Percentiles rank a stretch among this genome's conserved stretches.
Evolutionary conservation across 2,797 vertebrate genomes (phyloP).

Genomic region (Morus bassanus): DNA sequence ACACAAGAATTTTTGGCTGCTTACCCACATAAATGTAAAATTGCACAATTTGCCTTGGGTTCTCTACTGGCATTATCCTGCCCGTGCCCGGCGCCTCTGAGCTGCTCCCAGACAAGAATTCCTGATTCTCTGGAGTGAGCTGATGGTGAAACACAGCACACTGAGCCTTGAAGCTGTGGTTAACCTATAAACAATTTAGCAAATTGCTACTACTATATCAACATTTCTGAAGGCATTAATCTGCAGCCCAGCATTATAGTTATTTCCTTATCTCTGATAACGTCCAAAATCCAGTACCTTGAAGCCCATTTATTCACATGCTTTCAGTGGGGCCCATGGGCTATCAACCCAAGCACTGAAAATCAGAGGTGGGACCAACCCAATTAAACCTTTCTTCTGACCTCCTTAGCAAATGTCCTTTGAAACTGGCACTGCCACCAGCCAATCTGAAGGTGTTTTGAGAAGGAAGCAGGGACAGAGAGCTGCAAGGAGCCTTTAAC

Average conservation of each 20-base stretch:
- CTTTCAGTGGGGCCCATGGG: not conserved
- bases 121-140: not conserved
- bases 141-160: not conserved
- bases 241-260: not conserved
- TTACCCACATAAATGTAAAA: not conserved
- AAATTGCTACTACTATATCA: not conserved
- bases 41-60: conserved; percentile 6
- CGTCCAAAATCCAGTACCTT: not conserved
- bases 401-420: not conserved
- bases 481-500: not conserved
- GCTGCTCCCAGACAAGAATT: not conserved
- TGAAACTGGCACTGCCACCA: not conserved
- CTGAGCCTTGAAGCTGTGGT: not conserved
- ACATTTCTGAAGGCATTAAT: not conserved
- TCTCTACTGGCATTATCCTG: conserved; percentile 15
- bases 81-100: not conserved
- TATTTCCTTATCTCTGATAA: not conserved
- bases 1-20: not conserved
- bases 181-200: not conserved
- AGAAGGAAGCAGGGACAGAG: not conserved
- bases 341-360: not conserved
- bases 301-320: not conserved
- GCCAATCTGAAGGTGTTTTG: not conserved
- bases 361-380: not conserved
- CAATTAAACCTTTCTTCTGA: not conserved